These are phyloP conservation scores for Dipodomys stephensi DNA, from an alignment of 2,113 vertebrate genomes.

Conservation along the genomic window DNA sequence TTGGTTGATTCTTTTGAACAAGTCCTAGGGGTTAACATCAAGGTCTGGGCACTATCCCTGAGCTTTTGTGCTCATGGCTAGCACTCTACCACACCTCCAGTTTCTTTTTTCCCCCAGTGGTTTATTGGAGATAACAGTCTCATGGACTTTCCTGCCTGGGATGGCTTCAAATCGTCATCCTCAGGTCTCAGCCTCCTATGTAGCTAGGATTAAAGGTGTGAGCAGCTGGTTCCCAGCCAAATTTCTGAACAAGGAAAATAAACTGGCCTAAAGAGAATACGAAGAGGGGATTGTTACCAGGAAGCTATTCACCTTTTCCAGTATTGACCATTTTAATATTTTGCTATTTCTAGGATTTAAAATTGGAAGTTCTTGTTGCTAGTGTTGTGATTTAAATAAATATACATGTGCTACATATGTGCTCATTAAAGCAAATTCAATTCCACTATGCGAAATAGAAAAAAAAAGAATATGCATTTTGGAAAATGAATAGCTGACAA, in stretches of 20 bases:
- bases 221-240: no score
- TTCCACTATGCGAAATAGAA: background rate
- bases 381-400: background rate
- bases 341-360: background rate
- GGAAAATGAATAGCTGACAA: slow-evolving; percentile 2
- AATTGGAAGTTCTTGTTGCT: slow-evolving; percentile 6
- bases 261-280: background rate
- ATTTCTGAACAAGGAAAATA: background rate
- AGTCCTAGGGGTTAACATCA: no score
- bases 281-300: background rate
- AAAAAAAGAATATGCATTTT: background rate
- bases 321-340: background rate
- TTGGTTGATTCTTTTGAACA: no score
- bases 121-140: no score
- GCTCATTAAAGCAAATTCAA: background rate
- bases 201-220: no score
- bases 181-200: no score
- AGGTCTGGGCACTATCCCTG: no score
- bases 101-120: no score
- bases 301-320: background rate
- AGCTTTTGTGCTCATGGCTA: no score
- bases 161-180: no score
- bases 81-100: no score
- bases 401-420: background rate
- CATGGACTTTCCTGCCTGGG: no score